Evolutionary conservation across 2,797 vertebrate genomes (phyloP).

Genomic region (Champsocephalus esox): DNA sequence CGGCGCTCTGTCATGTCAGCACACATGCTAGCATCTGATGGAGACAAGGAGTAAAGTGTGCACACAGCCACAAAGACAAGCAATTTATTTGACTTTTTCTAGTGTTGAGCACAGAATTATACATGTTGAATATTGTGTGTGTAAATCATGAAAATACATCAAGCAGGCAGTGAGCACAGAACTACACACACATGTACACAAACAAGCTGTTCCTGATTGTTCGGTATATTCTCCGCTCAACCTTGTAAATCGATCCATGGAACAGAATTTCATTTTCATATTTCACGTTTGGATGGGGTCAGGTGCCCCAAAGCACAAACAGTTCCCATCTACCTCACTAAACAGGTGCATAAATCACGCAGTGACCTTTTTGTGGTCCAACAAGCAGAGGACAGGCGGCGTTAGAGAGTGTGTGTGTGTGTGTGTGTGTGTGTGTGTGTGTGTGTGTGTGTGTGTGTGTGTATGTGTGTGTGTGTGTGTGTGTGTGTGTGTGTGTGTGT

Average conservation of each 20-base stretch:
- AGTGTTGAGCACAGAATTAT: not conserved
- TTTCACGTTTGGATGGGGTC: conserved; percentile 64
- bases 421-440: not conserved
- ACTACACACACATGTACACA: not conserved
- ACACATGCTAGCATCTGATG: conserved; percentile 37
- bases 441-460: not conserved
- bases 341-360: conserved; percentile 79
- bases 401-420: conserved; percentile 4
- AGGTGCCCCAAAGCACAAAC: conserved; percentile 71
- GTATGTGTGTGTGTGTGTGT: not conserved
- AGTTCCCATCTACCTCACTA: conserved; percentile 65
- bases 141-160: not conserved
- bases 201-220: conserved; percentile 18
- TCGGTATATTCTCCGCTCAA: conserved; percentile 48
- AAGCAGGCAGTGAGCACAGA: not conserved
- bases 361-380: conserved; percentile 74
- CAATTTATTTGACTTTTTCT: not conserved
- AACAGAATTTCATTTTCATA: conserved; percentile 72
- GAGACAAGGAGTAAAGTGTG: conserved; percentile 33
- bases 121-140: conserved; percentile 9
- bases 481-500: no score
- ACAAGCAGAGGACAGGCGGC: conserved; percentile 58
- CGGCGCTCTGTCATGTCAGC: conserved; percentile 46
- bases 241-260: conserved; percentile 71
- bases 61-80: conserved; percentile 4